Evolutionary conservation across 2,888 invertebrate species (phyloP), one percentile per base, ranked within the genome.

Genomic region (Lacanobia wlatinum): DNA sequence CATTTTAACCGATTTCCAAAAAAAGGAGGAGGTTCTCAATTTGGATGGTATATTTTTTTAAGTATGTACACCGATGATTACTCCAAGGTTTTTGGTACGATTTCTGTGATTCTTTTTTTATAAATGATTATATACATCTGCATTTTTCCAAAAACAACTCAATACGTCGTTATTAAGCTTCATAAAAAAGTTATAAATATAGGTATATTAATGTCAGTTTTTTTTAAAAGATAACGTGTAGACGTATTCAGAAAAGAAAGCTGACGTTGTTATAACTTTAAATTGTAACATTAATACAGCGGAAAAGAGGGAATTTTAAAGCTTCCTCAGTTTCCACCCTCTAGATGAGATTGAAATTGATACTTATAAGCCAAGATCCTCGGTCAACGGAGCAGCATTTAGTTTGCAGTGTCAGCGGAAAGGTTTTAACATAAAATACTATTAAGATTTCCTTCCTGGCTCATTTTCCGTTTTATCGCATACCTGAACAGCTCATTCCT

Each of bases 321-420:
- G 38, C 70, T 61, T 60, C 23, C 60, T 70, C 56, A 66, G 72
- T 75, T 75, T 58, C 28, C 70, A 69, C 62, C 56, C 61, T 62
- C 38, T 23, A 67, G 70, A 61, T 83, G 76, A 76, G 43, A 70
- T 67, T 74, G 76, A 65, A 83, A 76, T 71, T 70, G 80, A 83
- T 73, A 83, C 83, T 71, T 79, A 78, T 78, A 84, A 81, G 77
- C 84, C 73, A 73, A 71, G 69, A 70, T 71, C 66, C 74, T 79
- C 69, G 60, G 77, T 79, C 74, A 80, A 70, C 62, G 67, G 38
- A 76, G 52, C 63, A 70, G 38, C 59, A 73, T 73, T 70, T 52
- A 75, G 77, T 75, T 80, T 68, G 60, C 59, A 66, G 70, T 70
- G 66, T 66, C 82, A 58, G 55, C 38, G 53, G 28, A 60, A 73